phyloP scores from a whole-genome alignment of 92 coral and sea anemone genomes.

The Heliopora coerulea region DNA sequence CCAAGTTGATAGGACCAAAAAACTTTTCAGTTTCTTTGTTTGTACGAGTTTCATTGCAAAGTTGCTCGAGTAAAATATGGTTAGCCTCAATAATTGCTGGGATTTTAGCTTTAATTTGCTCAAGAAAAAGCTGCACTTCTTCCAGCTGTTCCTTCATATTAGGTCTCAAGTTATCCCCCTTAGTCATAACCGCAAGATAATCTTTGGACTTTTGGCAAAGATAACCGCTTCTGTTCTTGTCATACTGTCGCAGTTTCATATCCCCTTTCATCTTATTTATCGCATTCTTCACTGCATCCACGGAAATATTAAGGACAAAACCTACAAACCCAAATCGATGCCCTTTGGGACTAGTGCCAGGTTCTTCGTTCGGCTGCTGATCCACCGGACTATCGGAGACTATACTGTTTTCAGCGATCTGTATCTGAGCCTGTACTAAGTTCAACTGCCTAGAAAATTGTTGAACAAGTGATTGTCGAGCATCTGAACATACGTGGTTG shows the following conservation, averaged over 20 bases:
- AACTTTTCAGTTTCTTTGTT: not conserved
- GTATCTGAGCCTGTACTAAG: not conserved
- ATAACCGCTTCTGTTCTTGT: constrained; percentile 15
- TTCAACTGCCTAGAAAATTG: constrained; percentile 28
- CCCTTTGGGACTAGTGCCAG: constrained; percentile 53
- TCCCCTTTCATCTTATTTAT: constrained; percentile 34
- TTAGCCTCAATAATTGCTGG: constrained; percentile 51
- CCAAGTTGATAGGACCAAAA: constrained; percentile 28
- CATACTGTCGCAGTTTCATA: not conserved
- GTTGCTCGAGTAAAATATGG: constrained; percentile 15
- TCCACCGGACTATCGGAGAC: not conserved
- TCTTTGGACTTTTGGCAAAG: constrained; percentile 28
- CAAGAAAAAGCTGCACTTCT: constrained; percentile 30
- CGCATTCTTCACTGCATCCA: constrained; percentile 32
- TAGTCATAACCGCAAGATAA: constrained; percentile 4
- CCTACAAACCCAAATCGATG: constrained; percentile 50
- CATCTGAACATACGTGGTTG: constrained; percentile 24
- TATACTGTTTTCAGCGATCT: not conserved
- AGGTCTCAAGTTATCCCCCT: not conserved
- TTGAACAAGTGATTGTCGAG: constrained; percentile 27
- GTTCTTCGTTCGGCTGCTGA: constrained; percentile 11
- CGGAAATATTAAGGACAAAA: constrained; percentile 40
- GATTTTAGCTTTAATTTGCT: constrained; percentile 19
- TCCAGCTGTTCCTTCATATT: constrained; percentile 32
- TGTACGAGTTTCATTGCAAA: constrained; percentile 21